Conservation (phyloP, 2,113 vertebrate species). For the Benitochromis conjunctus region DNA sequence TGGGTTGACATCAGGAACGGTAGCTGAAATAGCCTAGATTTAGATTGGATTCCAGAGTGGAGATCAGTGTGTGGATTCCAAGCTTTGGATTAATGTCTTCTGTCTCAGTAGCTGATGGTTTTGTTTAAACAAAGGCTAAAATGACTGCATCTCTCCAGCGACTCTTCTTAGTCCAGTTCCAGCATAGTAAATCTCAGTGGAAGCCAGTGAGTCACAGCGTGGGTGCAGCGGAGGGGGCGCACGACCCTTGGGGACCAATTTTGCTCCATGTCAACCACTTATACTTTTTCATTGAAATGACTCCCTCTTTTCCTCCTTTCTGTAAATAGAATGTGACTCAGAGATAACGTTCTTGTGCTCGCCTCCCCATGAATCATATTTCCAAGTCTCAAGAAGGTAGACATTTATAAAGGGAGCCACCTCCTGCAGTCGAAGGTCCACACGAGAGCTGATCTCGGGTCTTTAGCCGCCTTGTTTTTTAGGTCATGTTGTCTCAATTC, state of each 20-base stretch:
- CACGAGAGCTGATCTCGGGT: neutral
- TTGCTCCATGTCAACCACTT: neutral
- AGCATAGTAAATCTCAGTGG: neutral
- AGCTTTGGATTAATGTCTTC: neutral
- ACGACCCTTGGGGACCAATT: neutral
- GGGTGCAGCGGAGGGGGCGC: slow-evolving; percentile 1
- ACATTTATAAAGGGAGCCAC: neutral
- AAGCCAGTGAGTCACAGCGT: neutral
- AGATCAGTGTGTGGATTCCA: neutral
- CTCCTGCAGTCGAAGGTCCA: neutral
- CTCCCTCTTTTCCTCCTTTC: neutral
- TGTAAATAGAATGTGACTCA: neutral
- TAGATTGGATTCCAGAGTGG: neutral
- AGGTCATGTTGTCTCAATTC: neutral
- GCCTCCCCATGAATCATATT: neutral
- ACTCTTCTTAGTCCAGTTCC: slow-evolving; percentile 12
- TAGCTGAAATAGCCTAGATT: neutral
- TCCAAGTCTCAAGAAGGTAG: neutral
- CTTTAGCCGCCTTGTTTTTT: neutral
- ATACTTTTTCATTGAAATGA: neutral
- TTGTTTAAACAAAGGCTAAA: slow-evolving; percentile 26
- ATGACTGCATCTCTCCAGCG: slow-evolving; percentile 20
- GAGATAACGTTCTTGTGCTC: neutral
- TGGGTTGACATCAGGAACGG: neutral
- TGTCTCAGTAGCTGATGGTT: neutral